Evolutionary conservation across 2,797 vertebrate species (phyloP).

Genomic region (Syngnathus rostellatus): DNA sequence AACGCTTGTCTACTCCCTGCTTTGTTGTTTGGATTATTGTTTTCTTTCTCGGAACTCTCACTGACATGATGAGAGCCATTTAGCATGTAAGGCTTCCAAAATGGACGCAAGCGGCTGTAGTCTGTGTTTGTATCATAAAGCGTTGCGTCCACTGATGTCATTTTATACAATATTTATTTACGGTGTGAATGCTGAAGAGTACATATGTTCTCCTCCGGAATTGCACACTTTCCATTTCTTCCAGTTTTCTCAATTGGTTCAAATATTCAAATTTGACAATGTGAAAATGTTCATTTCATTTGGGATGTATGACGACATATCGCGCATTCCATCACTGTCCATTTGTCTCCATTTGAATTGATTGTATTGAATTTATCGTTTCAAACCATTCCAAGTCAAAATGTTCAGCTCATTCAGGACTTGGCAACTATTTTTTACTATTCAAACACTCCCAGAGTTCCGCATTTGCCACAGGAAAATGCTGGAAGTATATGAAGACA

Average conservation of each 20-base stretch:
- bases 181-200: background rate
- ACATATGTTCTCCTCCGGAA: background rate
- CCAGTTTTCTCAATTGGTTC: background rate
- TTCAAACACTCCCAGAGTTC: background rate
- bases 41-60: constrained; percentile 25
- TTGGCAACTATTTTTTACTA: too few species aligned
- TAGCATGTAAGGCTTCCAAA: constrained; percentile 42
- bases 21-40: constrained; percentile 24
- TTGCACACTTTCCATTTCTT: background rate
- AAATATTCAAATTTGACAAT: background rate
- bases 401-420: too few species aligned
- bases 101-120: constrained; percentile 17
- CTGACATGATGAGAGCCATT: constrained; percentile 37
- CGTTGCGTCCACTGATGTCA: constrained; percentile 61
- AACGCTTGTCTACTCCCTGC: constrained; percentile 41
- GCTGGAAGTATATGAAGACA: too few species aligned
- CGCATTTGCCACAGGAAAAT: background rate
- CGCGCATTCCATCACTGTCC: too few species aligned
- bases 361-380: too few species aligned
- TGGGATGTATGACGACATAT: too few species aligned
- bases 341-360: too few species aligned
- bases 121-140: constrained; percentile 50
- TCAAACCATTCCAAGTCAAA: too few species aligned
- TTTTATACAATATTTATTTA: constrained; percentile 24
- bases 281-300: too few species aligned